phyloP scores from a whole-genome alignment of 1,140 invertebrate species.

The Augochlora pura region DNA sequence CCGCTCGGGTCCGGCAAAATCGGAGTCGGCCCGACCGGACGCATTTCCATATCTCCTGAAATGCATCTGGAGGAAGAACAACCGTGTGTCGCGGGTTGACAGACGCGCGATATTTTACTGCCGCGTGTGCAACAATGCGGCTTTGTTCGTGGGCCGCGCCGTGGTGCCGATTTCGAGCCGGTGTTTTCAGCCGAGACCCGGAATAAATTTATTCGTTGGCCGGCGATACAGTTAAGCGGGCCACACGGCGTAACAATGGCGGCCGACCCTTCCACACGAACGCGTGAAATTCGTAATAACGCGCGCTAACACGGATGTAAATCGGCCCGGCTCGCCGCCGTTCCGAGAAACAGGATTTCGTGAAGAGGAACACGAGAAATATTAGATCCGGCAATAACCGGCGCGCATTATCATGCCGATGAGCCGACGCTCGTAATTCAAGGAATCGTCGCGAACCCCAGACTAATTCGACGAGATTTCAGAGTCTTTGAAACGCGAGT shows the following conservation, averaged over 20 bases:
- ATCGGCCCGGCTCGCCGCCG: background rate
- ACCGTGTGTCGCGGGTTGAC: slow-evolving; percentile 26
- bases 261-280: background rate
- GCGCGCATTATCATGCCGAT: too few species aligned
- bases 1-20: too few species aligned
- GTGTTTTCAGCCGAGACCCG: slow-evolving; percentile 20
- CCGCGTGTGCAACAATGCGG: slow-evolving; percentile 29
- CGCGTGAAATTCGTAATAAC: background rate
- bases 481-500: too few species aligned
- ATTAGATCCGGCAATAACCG: too few species aligned
- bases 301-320: slow-evolving; percentile 37
- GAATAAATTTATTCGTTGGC: slow-evolving; percentile 39
- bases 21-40: background rate
- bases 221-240: background rate
- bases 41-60: slow-evolving; percentile 21
- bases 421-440: too few species aligned
- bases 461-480: too few species aligned
- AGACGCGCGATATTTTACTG: slow-evolving; percentile 38
- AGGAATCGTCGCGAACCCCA: too few species aligned
- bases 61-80: slow-evolving; percentile 15
- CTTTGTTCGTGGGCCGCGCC: slow-evolving; percentile 29
- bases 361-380: background rate
- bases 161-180: slow-evolving; percentile 28
- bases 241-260: background rate
- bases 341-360: background rate